These are phyloP conservation scores for Sussaba pulchella DNA, from an alignment of 2,888 invertebrate species.

Conservation along the genomic window DNA sequence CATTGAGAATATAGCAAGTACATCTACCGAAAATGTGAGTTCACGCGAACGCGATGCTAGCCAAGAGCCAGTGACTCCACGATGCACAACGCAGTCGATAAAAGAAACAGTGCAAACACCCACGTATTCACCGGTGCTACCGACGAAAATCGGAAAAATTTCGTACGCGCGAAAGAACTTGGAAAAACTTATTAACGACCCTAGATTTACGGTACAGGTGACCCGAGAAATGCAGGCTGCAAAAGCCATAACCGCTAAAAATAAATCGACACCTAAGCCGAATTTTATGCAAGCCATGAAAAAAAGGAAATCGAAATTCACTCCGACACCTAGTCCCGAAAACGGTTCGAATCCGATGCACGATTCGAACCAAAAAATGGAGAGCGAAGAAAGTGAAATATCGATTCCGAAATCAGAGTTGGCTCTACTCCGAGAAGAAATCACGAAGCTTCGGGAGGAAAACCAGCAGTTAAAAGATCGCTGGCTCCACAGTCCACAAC, in stretches of 20 bases:
- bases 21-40: no score
- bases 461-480: neutral
- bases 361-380: neutral
- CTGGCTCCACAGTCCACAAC: neutral
- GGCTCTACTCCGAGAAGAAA: neutral
- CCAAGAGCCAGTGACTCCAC: no score
- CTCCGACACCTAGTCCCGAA: neutral
- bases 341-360: neutral
- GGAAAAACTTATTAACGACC: neutral
- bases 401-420: neutral
- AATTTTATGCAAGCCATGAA: neutral
- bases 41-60: no score
- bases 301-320: neutral
- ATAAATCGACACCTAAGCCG: neutral
- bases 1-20: no score
- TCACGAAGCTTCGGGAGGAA: neutral
- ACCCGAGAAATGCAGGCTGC: neutral
- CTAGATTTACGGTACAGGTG: neutral
- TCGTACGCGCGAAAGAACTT: neutral
- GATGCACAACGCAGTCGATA: neutral
- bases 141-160: neutral
- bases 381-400: neutral
- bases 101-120: neutral
- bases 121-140: neutral
- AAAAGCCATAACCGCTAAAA: neutral